phyloP scores from a whole-genome alignment of 2,888 invertebrate species.

The Archaeoteleia sp. region DNA sequence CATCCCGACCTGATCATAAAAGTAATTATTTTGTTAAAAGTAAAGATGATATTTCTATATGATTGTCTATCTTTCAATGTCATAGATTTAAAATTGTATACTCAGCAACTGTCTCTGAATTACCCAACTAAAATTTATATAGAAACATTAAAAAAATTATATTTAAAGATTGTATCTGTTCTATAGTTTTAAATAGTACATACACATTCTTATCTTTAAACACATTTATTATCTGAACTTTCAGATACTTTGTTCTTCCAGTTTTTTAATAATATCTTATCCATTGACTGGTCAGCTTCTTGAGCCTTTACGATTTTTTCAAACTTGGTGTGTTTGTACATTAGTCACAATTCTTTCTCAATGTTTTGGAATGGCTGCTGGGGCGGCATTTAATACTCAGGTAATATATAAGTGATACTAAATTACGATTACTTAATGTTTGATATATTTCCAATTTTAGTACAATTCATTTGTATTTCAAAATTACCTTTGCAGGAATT shows the following conservation, averaged over 20 bases:
- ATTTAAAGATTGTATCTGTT: neutral
- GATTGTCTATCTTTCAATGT: neutral
- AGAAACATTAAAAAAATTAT: no score
- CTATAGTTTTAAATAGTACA: neutral
- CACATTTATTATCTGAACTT: slow-evolving; percentile 18
- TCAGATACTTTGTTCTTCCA: slow-evolving; percentile 83
- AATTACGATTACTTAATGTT: slow-evolving; percentile 1
- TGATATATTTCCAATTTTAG: no score
- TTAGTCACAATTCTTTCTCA: slow-evolving; percentile 85
- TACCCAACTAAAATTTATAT: no score
- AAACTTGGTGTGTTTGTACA: slow-evolving; percentile 82
- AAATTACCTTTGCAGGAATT: neutral
- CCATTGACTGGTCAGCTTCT: slow-evolving; percentile 86
- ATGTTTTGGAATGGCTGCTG: slow-evolving; percentile 84
- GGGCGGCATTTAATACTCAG: slow-evolving; percentile 82
- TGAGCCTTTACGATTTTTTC: slow-evolving; percentile 78
- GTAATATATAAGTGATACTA: slow-evolving; percentile 75
- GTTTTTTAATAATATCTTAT: slow-evolving; percentile 84
- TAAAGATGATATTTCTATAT: slow-evolving; percentile 3
- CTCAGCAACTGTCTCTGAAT: no score
- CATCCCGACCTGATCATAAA: no score
- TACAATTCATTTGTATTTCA: slow-evolving; percentile 22
- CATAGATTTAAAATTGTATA: neutral
- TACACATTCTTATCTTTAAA: slow-evolving; percentile 7
- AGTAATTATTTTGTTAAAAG: no score